These are phyloP conservation scores for Oscarella lobularis DNA, from an alignment of 37 sponge, comb jelly and placozoan species.

Conservation along the genomic window DNA sequence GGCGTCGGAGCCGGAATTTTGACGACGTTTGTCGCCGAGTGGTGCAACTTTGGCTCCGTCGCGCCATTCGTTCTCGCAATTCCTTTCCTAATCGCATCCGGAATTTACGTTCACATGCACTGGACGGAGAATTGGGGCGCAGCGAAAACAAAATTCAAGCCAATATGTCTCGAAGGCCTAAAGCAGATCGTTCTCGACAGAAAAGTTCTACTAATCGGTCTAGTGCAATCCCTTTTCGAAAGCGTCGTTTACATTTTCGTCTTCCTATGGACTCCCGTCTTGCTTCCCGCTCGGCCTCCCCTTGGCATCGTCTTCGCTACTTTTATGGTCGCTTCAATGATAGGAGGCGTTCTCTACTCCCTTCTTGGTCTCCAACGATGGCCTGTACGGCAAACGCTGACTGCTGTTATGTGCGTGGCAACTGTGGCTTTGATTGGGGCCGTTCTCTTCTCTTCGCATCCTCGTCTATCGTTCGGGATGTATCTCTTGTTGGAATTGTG, in stretches of 20 bases:
- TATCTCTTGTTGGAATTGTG: constrained; percentile 47
- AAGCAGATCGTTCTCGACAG: constrained; percentile 22
- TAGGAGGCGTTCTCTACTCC: constrained; percentile 44
- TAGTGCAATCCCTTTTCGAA: constrained; percentile 57
- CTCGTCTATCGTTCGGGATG: constrained; percentile 28
- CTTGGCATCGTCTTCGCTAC: constrained; percentile 64
- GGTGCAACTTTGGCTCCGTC: constrained; percentile 34
- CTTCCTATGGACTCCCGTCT: constrained; percentile 68
- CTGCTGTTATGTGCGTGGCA: constrained; percentile 8
- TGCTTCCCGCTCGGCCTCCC: constrained; percentile 14
- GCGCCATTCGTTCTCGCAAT: constrained; percentile 42
- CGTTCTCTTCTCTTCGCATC: constrained; percentile 13
- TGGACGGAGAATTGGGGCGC: constrained; percentile 60
- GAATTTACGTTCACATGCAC: background rate
- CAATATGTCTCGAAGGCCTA: constrained; percentile 25
- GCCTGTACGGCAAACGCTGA: background rate
- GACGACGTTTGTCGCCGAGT: constrained; percentile 38
- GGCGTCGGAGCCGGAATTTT: constrained; percentile 54
- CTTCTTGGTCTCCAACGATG: constrained; percentile 21
- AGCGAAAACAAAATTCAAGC: background rate
- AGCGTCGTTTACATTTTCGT: constrained; percentile 43
- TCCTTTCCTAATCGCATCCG: constrained; percentile 27
- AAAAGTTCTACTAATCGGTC: constrained; percentile 45
- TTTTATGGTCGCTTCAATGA: constrained; percentile 59
- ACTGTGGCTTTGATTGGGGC: background rate